A percentile compares a stretch with the other conserved stretches of the same genome.
Conservation (phyloP, 2,888 invertebrate genomes). For the Cartodere bifasciata region DNA sequence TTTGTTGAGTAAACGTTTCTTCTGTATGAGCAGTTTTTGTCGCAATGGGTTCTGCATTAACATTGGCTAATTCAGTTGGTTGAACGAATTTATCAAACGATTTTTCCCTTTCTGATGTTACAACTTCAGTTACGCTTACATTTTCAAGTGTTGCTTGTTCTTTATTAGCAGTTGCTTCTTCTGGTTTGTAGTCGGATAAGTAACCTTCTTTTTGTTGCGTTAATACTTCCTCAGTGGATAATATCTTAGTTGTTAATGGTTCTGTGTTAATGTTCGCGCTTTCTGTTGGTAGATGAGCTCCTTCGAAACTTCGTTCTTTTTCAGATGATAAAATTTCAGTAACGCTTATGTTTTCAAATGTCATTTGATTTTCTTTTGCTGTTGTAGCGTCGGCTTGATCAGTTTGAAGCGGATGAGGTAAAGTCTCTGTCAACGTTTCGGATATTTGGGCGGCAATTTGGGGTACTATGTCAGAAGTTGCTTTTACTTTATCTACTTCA, state of each 20-base stretch:
- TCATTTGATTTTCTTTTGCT: conserved; percentile 27
- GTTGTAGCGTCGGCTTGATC: conserved; percentile 12
- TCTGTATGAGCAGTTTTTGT: conserved; percentile 3
- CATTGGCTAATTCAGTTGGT: conserved; percentile 7
- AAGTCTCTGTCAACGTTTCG: conserved; percentile 21
- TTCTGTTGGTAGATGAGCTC: too few species aligned
- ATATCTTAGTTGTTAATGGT: conserved; percentile 17
- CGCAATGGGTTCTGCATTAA: conserved; percentile 1
- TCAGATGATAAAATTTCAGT: conserved; percentile 28
- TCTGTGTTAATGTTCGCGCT: too few species aligned
- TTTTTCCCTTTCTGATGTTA: conserved; percentile 24
- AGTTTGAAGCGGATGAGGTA: too few species aligned
- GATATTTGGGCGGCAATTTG: conserved; percentile 26
- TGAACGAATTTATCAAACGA: conserved; percentile 12
- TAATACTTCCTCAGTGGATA: conserved; percentile 4
- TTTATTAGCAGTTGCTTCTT: conserved; percentile 16
- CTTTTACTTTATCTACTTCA: conserved; percentile 16
- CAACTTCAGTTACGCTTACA: conserved; percentile 22
- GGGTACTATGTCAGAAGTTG: conserved; percentile 21
- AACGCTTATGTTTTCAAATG: conserved; percentile 27
- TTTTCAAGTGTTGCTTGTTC: conserved; percentile 15
- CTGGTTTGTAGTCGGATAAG: too few species aligned
- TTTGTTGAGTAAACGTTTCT: conserved; percentile 6
- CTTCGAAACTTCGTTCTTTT: conserved; percentile 23
- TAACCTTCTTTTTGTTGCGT: conserved; percentile 3